These are phyloP conservation scores for Miichthys miiuy DNA, from an alignment of 2,797 vertebrate species.

Conservation along the genomic window DNA sequence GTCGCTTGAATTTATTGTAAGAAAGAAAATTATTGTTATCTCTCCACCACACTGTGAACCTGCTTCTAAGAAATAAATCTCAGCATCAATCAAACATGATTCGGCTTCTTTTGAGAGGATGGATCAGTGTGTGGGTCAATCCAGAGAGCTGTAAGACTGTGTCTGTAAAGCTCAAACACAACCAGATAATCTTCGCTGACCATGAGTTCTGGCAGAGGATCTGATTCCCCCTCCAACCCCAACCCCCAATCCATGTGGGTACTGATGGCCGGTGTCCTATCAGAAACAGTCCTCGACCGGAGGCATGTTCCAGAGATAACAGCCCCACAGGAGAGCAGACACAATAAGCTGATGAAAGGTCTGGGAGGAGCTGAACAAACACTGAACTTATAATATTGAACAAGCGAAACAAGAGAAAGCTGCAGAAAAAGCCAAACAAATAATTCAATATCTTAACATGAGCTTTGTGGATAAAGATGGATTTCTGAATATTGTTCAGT, in stretches of 20 bases:
- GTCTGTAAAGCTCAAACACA: slow-evolving; percentile 55
- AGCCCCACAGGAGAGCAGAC: slow-evolving; percentile 44
- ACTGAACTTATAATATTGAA: slow-evolving; percentile 53
- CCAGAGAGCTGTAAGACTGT: slow-evolving; percentile 21
- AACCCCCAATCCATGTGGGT: slow-evolving; percentile 15
- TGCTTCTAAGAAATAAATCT: slow-evolving; percentile 34
- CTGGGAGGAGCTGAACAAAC: slow-evolving; percentile 61
- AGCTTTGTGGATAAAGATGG: not conserved
- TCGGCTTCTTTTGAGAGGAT: slow-evolving; percentile 17
- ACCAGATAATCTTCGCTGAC: slow-evolving; percentile 70
- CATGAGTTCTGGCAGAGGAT: slow-evolving; percentile 58
- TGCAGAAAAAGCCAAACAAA: slow-evolving; percentile 19
- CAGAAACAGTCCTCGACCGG: slow-evolving; percentile 58
- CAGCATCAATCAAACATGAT: slow-evolving; percentile 26
- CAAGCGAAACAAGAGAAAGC: slow-evolving; percentile 30
- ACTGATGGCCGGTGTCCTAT: slow-evolving; percentile 60
- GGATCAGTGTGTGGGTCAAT: slow-evolving; percentile 43
- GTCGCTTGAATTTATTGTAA: not conserved
- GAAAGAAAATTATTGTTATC: not conserved
- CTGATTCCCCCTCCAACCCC: slow-evolving; percentile 42
- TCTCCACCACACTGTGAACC: slow-evolving; percentile 12
- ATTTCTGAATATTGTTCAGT: not conserved
- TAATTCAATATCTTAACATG: slow-evolving; percentile 9
- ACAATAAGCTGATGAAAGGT: slow-evolving; percentile 63
- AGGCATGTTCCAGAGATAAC: slow-evolving; percentile 74